A percentile compares a stretch with the other conserved stretches of the same genome.
phyloP scores from a whole-genome alignment of 2,888 invertebrate species.

The Cheilosia urbana region DNA sequence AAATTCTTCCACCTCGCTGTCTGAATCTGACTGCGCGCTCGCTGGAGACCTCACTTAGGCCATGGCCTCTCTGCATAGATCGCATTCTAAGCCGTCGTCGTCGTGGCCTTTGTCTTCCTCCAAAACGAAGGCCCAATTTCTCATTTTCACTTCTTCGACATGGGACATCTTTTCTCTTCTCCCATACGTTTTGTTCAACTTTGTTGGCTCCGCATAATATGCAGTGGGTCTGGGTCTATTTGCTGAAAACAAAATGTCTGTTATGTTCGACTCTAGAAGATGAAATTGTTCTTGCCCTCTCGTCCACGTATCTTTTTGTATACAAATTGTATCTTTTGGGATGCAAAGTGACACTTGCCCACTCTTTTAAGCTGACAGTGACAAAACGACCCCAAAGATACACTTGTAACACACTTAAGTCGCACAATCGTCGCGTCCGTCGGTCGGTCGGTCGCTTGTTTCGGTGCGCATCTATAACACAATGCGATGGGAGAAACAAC shows the following conservation, averaged over 20 bases:
- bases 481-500: slow-evolving; percentile 17
- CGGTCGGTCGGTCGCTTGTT: not conserved
- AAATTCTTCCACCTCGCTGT: slow-evolving; percentile 48
- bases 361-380: slow-evolving; percentile 68
- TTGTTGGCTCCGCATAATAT: not conserved
- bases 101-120: slow-evolving; percentile 47
- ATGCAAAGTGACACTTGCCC: slow-evolving; percentile 67
- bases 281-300: slow-evolving; percentile 52
- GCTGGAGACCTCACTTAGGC: slow-evolving; percentile 49
- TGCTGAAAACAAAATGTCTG: slow-evolving; percentile 62
- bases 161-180: slow-evolving; percentile 38
- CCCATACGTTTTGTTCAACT: not conserved
- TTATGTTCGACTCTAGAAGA: slow-evolving; percentile 55
- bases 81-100: slow-evolving; percentile 64
- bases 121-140: slow-evolving; percentile 63
- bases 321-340: slow-evolving; percentile 21
- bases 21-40: slow-evolving; percentile 34
- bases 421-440: slow-evolving; percentile 11
- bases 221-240: slow-evolving; percentile 12
- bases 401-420: slow-evolving; percentile 59
- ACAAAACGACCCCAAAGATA: slow-evolving; percentile 65
- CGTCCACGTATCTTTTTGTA: slow-evolving; percentile 12
- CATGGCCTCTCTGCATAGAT: too few species aligned
- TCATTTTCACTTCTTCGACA: slow-evolving; percentile 67
- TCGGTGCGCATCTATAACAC: not conserved